phyloP scores from a whole-genome alignment of 2,113 vertebrate genomes.

The Aegotheles bennettii region DNA sequence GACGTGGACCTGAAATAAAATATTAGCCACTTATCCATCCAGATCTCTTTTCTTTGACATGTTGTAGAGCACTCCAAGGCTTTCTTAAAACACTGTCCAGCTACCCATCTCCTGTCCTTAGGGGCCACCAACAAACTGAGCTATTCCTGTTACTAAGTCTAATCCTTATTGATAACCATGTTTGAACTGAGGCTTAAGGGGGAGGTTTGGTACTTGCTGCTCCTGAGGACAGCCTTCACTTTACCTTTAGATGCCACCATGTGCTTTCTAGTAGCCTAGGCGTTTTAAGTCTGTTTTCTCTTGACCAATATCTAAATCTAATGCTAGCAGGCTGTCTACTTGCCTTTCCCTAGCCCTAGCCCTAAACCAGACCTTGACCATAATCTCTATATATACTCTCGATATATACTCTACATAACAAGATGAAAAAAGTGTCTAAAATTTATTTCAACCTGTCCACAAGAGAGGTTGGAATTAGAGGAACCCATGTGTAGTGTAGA shows the following conservation, averaged over 20 bases:
- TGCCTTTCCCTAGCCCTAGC: background rate
- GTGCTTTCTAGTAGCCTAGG: background rate
- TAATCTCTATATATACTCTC: background rate
- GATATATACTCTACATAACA: background rate
- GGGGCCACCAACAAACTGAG: background rate
- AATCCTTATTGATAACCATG: background rate
- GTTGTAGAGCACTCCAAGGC: background rate
- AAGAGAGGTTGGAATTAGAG: background rate
- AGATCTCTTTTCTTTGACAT: background rate
- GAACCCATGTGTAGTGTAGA: background rate
- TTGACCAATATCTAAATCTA: too few relatives aligned
- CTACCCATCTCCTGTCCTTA: background rate
- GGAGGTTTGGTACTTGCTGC: background rate
- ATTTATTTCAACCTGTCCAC: background rate
- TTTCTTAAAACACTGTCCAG: background rate
- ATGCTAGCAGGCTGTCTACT: background rate
- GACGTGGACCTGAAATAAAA: background rate
- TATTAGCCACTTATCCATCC: background rate
- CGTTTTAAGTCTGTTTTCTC: background rate
- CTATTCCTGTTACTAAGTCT: background rate
- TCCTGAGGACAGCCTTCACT: background rate
- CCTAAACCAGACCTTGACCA: background rate
- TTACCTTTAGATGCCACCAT: background rate
- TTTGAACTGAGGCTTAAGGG: background rate
- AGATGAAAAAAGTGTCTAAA: background rate